Evolutionary conservation across 37 sponge, comb jelly and placozoan genomes (phyloP).

Genomic region (Beroe forskalii): DNA sequence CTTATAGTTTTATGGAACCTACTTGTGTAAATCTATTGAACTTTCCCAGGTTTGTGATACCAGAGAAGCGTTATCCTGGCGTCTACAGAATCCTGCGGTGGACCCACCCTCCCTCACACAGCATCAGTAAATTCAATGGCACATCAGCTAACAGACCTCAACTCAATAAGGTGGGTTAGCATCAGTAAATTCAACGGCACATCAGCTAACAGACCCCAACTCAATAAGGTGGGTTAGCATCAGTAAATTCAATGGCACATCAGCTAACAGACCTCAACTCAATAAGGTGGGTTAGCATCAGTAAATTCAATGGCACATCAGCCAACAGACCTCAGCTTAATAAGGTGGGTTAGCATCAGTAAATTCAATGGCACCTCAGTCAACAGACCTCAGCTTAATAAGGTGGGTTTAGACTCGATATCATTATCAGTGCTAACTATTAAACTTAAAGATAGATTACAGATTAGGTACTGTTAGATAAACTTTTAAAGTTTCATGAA

Average conservation of each 20-base stretch:
- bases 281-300: not conserved
- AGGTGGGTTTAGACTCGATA: too few relatives aligned
- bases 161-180: too few relatives aligned
- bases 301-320: too few relatives aligned
- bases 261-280: not conserved
- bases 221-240: not conserved
- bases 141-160: not conserved
- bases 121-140: not conserved
- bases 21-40: too few relatives aligned
- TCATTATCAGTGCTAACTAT: too few relatives aligned
- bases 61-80: not conserved
- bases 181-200: too few relatives aligned
- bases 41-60: constrained; percentile 37
- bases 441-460: too few relatives aligned
- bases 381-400: not conserved
- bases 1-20: too few relatives aligned
- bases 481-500: too few relatives aligned
- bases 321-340: not conserved
- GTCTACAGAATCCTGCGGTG: not conserved
- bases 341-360: not conserved
- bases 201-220: not conserved
- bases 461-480: too few relatives aligned
- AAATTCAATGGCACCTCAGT: not conserved
- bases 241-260: too few relatives aligned
- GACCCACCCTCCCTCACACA: not conserved